Base-by-base conservation (phyloP, 2,113 vertebrate genomes). In the Vicugna pacos region DNA sequence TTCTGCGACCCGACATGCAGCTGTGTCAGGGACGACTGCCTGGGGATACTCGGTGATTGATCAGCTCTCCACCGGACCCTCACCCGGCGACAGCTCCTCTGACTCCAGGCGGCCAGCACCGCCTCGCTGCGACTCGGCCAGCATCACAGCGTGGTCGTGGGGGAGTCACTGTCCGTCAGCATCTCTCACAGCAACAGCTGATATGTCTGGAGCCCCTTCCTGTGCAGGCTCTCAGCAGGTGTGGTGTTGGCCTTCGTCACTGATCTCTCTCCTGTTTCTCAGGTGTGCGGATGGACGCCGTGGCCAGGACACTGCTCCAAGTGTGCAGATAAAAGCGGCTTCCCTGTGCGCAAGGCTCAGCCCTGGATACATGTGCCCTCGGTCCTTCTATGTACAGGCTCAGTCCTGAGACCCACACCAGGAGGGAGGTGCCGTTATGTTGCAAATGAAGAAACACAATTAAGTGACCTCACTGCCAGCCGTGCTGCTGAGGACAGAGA, bases 61-160 rank as follows among this genome's bases (percentile, higher is more conserved):
- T 0, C 7, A 60, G 17, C 28, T 3, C 70, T 5, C 24, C 4
- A 2, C 12, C 24, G 30, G 2, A 1, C 50, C 3, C 83, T 15
- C 24, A 4, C 32, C 35, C 20, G 0, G 35, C 79, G 22, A 6
- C 42, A 2, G 24, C 65, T 8, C 9, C 64, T 56, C 64, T 6
- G 26, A 65, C 46, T 16, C n/a, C 8, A 10, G 8, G 1, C 0
- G 0, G 28, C 7, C 91, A n/a, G 20, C 17, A 30, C 3, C 0
- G 32, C 26, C 28, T 38, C 14, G 4, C 26, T 2, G 50, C 28
- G 16, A 2, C 9, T 42, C 20, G 13, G 30, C 3, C 32, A 4
- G 32, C 24, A 4, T 12, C 8, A 1, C 26, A 3, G 67, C 38
- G 38, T 42, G 38, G 38, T 73, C 22, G 7, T 35, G 3, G 12